Base-by-base conservation (phyloP, 1,140 invertebrate genomes). In the Euwallacea fornicatus region DNA sequence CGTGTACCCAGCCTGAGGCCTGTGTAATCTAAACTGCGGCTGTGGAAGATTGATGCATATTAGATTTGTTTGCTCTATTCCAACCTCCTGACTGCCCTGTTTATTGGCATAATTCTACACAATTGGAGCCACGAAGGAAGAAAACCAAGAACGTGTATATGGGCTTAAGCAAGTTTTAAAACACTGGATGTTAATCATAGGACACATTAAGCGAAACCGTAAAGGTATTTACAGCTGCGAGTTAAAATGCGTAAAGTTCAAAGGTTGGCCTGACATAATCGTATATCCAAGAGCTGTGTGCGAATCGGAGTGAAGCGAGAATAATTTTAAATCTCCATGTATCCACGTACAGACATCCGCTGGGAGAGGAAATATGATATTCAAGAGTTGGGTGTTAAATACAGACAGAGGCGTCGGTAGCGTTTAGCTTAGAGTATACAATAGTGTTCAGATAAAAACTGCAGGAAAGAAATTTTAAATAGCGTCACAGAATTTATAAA, bases 291-390 rank as follows among this genome's bases (percentile, higher is more conserved):
- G 69, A 60, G 60, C 56, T 41, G n/a, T 13, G 11, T 70, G 62
- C 42, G 15, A 46, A 50, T 66, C 50, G 53, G 62, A 64, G 55
- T 44, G 56, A 46, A 66, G 69, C 61, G 63, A 44, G 63, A 42
- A 70, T 70, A 70, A 70, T 71, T 71, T 71, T 71, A 66, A 71
- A 71, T 71, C 63, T 66, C 62, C 69, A 71, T 71, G 63, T 66
- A 71, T 71, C 62, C 69, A 71, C 54, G 62, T 53, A 33, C 21
- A 60, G 58, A 44, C 66, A 66, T 66, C 63, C 63, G 63, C 33
- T 66, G 54, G n/a, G 33, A 66, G 63, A 66, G 69, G 69, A 71
- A 71, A 71, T 61, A 56, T 64, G 69, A 71, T 71, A 71, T 43
- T 42, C 63, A 21, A 53, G 46, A 66, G 56, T 33, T 33, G 21